Evolutionary conservation across 2,113 vertebrate species (phyloP).

Genomic region (Myocastor coypus): DNA sequence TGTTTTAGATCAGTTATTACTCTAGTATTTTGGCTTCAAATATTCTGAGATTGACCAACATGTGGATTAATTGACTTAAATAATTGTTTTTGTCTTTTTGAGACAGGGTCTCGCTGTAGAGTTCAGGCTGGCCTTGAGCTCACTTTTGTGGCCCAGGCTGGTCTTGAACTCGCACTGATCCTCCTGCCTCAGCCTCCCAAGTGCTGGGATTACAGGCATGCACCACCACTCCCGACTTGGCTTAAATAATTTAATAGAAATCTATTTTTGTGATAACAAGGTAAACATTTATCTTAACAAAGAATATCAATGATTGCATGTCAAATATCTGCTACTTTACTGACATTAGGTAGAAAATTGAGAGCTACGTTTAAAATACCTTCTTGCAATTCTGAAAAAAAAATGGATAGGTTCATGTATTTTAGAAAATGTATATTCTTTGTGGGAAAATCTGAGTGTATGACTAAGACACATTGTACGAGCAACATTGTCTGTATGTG

Average conservation of each 20-base stretch:
- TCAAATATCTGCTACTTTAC: slow-evolving; percentile 58
- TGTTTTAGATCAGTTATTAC: background rate
- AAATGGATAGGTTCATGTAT: background rate
- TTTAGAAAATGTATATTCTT: slow-evolving; percentile 42
- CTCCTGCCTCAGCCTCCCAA: too few relatives aligned
- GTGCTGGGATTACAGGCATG: too few relatives aligned
- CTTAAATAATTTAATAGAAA: slow-evolving; percentile 75
- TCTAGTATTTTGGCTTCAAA: slow-evolving; percentile 56
- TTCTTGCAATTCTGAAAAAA: slow-evolving; percentile 11
- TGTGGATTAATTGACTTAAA: slow-evolving; percentile 72
- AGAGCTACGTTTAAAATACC: slow-evolving; percentile 15
- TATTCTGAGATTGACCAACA: slow-evolving; percentile 61
- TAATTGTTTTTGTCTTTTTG: too few relatives aligned
- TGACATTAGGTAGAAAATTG: slow-evolving; percentile 56
- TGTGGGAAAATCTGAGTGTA: background rate
- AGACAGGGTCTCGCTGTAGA: too few relatives aligned
- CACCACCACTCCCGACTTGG: too few relatives aligned
- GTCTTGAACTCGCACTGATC: too few relatives aligned
- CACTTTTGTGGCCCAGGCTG: too few relatives aligned
- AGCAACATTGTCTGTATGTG: background rate
- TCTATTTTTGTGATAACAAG: slow-evolving; percentile 37
- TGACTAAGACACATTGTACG: background rate
- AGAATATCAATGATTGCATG: slow-evolving; percentile 69
- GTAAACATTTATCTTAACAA: slow-evolving; percentile 65
- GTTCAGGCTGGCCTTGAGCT: too few relatives aligned